Conservation (phyloP, 1,140 invertebrate species). For the Halyomorpha halys region DNA sequence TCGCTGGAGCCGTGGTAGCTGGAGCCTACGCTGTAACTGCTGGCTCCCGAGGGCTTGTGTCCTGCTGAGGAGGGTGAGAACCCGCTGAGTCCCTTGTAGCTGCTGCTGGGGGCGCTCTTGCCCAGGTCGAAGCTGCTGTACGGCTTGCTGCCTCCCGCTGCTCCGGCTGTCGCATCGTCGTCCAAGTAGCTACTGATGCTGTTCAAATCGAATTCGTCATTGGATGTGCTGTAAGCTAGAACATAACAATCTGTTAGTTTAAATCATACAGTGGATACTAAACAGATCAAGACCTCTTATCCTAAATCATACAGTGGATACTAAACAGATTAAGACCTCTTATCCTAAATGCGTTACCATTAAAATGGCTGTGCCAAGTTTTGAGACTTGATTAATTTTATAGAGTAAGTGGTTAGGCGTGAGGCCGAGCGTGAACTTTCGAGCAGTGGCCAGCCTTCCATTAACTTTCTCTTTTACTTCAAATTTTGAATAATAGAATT, state of each 20-base stretch:
- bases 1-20: slow-evolving; percentile 8
- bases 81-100: not conserved
- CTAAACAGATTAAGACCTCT: no score
- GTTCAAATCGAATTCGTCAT: slow-evolving; percentile 22
- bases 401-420: no score
- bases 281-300: no score
- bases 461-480: no score
- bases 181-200: slow-evolving; percentile 23
- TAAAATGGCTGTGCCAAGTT: no score
- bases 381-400: no score
- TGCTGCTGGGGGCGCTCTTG: not conserved
- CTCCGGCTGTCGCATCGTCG: not conserved
- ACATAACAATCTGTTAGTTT: not conserved
- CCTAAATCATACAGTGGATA: no score
- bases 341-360: no score
- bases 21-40: slow-evolving; percentile 12
- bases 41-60: not conserved
- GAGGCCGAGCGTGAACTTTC: no score
- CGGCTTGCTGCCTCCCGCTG: not conserved
- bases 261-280: no score
- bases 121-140: not conserved
- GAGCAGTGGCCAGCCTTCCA: no score
- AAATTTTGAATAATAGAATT: no score
- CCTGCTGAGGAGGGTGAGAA: slow-evolving; percentile 9
- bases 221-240: slow-evolving; percentile 16